Base-by-base conservation (phyloP, 2,888 invertebrate genomes). In the Archips xylosteana region DNA sequence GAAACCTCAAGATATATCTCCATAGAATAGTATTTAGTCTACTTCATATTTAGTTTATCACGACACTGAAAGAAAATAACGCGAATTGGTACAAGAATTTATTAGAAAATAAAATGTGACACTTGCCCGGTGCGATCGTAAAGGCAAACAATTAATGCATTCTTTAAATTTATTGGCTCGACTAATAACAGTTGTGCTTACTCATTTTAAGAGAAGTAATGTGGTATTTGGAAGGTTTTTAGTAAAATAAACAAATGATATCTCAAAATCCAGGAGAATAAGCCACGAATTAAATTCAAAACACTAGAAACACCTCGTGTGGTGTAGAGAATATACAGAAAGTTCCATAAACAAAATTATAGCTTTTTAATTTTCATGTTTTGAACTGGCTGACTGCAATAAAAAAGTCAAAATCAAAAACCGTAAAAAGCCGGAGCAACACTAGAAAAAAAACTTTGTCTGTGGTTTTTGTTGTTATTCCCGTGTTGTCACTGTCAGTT, bases 221-320 rank as follows among this genome's bases (percentile, higher is more conserved):
- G 76, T 75, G 63, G 62, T 63, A 54, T 59, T 57, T 63, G 32
- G 13, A 23, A 62, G 59, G 10, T 62, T 64, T 42, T 12, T 39
- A 39, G 12, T 13, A 15, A 76, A 73, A 74, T 72, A 76, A 68
- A 8, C 15, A 10, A 32, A 73, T 70, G 66, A 49, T 10, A 23
- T 49, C 39, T 66, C 34, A 63, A 51, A 60, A 75, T 76, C 60
- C 51, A 34, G 13, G 34, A 64, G 42, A 60, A 73, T 32, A 71
- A 75, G 63, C 34, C 49, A 71, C 54, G 71, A 77, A 77, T 76
- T 65, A 70, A 76, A 78, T 78, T 80, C 82, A 84, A 84, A 85
- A 84, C 82, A 84, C 75, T 79, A 77, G 79, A 82, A 81, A 78
- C 80, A 86, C 86, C 86, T 86, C 86, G 85, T 85, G 86, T 81